Evolutionary conservation across 2,888 invertebrate genomes (phyloP).

Genomic region (Serrognathus titanus): DNA sequence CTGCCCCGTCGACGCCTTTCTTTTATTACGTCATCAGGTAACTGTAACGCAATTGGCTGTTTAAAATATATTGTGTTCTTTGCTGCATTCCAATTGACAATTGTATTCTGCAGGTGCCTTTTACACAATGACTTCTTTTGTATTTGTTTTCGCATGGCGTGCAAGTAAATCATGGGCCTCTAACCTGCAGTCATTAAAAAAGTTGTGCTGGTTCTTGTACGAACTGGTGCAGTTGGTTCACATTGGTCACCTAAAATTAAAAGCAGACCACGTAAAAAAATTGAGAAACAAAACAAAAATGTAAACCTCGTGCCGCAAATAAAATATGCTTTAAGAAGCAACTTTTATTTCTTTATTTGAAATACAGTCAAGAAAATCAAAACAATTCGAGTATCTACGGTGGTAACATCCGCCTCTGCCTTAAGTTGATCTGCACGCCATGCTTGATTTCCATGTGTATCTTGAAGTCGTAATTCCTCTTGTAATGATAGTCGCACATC

Average conservation of each 20-base stretch:
- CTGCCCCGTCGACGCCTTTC: too few relatives aligned
- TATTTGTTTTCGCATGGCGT: slow-evolving; percentile 17
- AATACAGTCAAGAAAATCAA: not conserved
- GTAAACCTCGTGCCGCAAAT: too few relatives aligned
- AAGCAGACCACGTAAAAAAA: not conserved
- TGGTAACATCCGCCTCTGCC: slow-evolving; percentile 6
- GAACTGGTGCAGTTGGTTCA: slow-evolving; percentile 15
- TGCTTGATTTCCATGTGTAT: slow-evolving; percentile 18
- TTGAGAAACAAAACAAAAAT: not conserved
- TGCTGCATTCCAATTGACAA: too few relatives aligned
- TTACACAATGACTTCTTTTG: slow-evolving; percentile 2
- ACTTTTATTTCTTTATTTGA: too few relatives aligned
- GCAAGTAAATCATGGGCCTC: not conserved
- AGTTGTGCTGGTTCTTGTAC: slow-evolving; percentile 16
- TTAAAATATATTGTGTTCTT: too few relatives aligned
- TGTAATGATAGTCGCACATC: slow-evolving; percentile 12
- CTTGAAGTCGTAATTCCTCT: slow-evolving; percentile 17
- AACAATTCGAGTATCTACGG: not conserved
- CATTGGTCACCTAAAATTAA: not conserved
- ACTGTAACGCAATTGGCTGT: too few relatives aligned
- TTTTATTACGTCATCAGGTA: too few relatives aligned
- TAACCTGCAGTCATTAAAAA: not conserved
- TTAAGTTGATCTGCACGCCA: slow-evolving; percentile 5
- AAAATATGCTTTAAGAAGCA: too few relatives aligned
- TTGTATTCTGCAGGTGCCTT: not conserved